These are phyloP conservation scores for Sitta europaea DNA, from an alignment of 2,113 vertebrate genomes.

Conservation along the genomic window DNA sequence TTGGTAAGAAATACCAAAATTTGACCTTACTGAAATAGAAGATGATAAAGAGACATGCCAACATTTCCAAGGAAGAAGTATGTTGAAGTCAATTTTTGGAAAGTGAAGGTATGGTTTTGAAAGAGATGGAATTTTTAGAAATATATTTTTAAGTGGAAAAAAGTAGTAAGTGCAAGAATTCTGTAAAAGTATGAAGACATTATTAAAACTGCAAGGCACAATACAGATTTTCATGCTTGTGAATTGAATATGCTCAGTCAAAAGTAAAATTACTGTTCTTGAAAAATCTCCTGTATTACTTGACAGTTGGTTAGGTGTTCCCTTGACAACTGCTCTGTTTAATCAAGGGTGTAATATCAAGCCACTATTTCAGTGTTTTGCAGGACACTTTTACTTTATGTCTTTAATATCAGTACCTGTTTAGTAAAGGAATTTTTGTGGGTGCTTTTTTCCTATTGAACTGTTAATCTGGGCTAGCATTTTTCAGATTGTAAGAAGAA, in stretches of 20 bases:
- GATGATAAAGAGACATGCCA: background rate
- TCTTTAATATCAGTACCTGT: constrained; percentile 27
- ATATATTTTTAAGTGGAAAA: background rate
- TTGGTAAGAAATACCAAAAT: constrained; percentile 9
- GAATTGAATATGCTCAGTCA: constrained; percentile 25
- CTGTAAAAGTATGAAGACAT: background rate
- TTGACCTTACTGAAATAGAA: background rate
- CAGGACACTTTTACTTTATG: background rate
- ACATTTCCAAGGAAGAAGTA: background rate
- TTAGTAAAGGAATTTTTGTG: background rate
- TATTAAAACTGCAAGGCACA: background rate
- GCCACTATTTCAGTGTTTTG: background rate
- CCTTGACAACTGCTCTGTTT: constrained; percentile 66
- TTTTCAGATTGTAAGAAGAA: background rate
- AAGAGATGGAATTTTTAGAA: background rate
- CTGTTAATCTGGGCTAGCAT: background rate
- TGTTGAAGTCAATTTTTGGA: background rate
- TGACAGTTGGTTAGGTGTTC: constrained; percentile 53
- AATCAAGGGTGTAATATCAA: constrained; percentile 68
- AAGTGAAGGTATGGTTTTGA: background rate
- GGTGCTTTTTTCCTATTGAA: background rate
- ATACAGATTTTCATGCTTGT: background rate
- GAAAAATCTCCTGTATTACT: constrained; percentile 35
- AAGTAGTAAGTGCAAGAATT: background rate
- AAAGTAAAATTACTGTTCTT: constrained; percentile 55